A percentile compares a stretch with the other conserved stretches of the same genome.
phyloP scores from a whole-genome alignment of 2,888 invertebrate genomes.

The Drymonia ruficornis region DNA sequence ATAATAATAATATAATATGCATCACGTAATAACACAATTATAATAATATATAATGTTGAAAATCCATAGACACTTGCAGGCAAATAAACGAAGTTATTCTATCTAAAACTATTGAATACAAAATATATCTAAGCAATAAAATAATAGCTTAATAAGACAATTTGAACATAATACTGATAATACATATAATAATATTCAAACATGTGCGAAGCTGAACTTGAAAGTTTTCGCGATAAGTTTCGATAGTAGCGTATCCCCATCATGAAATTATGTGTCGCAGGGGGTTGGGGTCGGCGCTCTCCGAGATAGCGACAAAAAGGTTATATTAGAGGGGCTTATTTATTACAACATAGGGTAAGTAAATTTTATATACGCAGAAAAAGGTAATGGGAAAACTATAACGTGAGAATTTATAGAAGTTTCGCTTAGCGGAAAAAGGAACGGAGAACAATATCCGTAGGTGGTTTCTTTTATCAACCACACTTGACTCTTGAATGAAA shows the following conservation, averaged over 20 bases:
- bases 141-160: not conserved
- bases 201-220: conserved; percentile 1
- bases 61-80: too few relatives aligned
- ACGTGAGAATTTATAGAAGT: conserved; percentile 10
- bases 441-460: too few relatives aligned
- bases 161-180: not conserved
- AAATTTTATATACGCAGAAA: conserved; percentile 22
- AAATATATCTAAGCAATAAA: too few relatives aligned
- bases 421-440: conserved; percentile 7
- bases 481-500: too few relatives aligned
- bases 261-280: conserved; percentile 23
- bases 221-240: conserved; percentile 15
- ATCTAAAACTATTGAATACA: too few relatives aligned
- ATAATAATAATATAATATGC: too few relatives aligned
- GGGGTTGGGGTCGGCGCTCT: conserved; percentile 13
- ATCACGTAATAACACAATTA: too few relatives aligned
- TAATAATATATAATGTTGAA: too few relatives aligned
- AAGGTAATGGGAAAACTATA: conserved; percentile 18
- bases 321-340: conserved; percentile 32
- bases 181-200: not conserved
- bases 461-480: too few relatives aligned
- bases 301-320: conserved; percentile 30
- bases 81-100: too few relatives aligned
- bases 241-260: conserved; percentile 17
- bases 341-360: conserved; percentile 26